phyloP scores from a whole-genome alignment of 2,888 invertebrate species.

The Criorhina ranunculi region DNA sequence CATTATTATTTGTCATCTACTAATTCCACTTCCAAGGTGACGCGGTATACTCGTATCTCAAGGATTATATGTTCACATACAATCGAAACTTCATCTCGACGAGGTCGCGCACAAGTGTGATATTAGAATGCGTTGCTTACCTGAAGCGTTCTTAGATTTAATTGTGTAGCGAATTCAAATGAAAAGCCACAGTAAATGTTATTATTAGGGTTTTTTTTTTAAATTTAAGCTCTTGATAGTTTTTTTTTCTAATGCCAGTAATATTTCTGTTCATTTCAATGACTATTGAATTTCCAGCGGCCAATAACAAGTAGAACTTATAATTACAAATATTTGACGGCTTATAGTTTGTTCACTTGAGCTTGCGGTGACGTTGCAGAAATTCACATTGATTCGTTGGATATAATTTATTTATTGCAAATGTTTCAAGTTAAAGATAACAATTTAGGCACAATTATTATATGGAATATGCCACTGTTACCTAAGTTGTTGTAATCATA shows the following conservation, averaged over 20 bases:
- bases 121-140: slow-evolving; percentile 51
- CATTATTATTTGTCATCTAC: slow-evolving; percentile 41
- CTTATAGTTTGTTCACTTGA: slow-evolving; percentile 29
- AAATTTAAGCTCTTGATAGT: slow-evolving; percentile 2
- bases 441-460: too few species aligned
- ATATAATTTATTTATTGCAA: not conserved
- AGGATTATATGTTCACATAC: slow-evolving; percentile 54
- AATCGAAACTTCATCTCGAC: slow-evolving; percentile 45
- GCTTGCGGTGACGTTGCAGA: not conserved
- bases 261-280: slow-evolving; percentile 11
- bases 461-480: too few species aligned
- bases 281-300: not conserved
- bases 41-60: slow-evolving; percentile 19
- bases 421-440: too few species aligned
- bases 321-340: not conserved
- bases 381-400: not conserved
- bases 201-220: slow-evolving; percentile 1
- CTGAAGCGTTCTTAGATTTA: slow-evolving; percentile 29
- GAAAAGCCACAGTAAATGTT: slow-evolving; percentile 16
- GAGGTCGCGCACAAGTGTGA: slow-evolving; percentile 55
- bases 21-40: slow-evolving; percentile 60
- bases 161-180: slow-evolving; percentile 33
- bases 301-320: not conserved
- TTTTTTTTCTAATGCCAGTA: slow-evolving; percentile 21
- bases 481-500: too few species aligned